Evolutionary conservation across 2,888 invertebrate genomes (phyloP), one percentile per base, ranked within the genome.

Genomic region (Tethea ocularis): DNA sequence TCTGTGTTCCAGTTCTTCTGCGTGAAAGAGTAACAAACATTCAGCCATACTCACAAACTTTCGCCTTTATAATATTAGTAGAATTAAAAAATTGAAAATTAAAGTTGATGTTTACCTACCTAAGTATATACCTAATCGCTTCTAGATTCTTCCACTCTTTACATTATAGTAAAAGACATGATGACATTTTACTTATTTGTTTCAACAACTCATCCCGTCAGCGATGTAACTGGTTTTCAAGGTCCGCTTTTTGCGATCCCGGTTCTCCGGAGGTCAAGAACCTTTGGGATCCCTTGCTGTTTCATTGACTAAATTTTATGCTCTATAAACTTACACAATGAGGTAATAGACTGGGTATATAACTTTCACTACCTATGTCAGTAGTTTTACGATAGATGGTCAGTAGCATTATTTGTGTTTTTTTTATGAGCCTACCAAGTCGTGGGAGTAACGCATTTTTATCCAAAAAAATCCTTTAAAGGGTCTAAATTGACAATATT

Each of bases 221-320:
- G 62, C 65, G 66, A 59, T 61, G 58, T 67, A 87, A 87, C 87
- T 68, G 76, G 88, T 86, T 88, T 74, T 70, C 78, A 80, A 83
- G 83, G 80, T 66, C 74, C 67, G 68, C 73, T 83, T 87, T 87
- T 86, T 88, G 84, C 82, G 67, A 75, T 71, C 75, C 68, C 72
- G 63, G 68, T 73, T 62, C 64, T 51, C 57, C 67, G 68, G 76
- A 79, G 87, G 83, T 87, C 83, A 78, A 77, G 68, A 76, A 85
- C 85, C 87, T 77, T 58, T 54, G 63, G 57, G 62, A 71, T 63
- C 61, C 64, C 61, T 58, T 61, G 60, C 66, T 68, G 75, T 71
- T 78, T 75, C 76, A 82, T 79, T 82, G 77, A 76, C 66, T 66
- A 72, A 69, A 67, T 74, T 17, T 67, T 68, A 75, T 71, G 78